These are phyloP conservation scores for Artemia sp. DNA, from an alignment of 2,888 invertebrate species.

Conservation along the genomic window DNA sequence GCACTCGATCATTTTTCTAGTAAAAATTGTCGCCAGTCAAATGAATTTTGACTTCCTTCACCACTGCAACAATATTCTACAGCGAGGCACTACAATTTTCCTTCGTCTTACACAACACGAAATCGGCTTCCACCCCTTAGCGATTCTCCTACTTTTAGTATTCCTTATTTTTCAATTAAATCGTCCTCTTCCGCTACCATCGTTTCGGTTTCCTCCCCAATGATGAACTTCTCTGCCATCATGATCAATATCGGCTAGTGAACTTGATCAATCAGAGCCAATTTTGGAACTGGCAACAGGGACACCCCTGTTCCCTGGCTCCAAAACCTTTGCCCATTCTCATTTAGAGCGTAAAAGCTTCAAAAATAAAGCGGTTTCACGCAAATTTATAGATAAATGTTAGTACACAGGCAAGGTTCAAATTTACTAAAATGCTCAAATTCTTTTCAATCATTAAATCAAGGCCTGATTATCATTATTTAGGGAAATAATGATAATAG, in stretches of 20 bases:
- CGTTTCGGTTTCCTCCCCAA: constrained; percentile 10
- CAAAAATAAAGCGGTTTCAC: constrained; percentile 8
- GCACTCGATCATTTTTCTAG: not conserved
- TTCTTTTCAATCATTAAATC: constrained; percentile 6
- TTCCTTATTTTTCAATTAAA: not conserved
- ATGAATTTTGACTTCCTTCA: constrained; percentile 3
- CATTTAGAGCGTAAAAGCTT: not conserved
- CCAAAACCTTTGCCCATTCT: constrained; percentile 3
- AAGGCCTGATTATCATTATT: not conserved
- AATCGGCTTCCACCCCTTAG: not conserved
- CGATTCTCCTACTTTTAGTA: constrained; percentile 7
- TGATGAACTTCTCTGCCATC: constrained; percentile 3
- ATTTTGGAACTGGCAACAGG: not conserved
- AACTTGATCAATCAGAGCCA: constrained; percentile 9
- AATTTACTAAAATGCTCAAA: constrained; percentile 10
- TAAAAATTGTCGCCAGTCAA: not conserved
- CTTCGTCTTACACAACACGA: constrained; percentile 2
- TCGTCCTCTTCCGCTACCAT: constrained; percentile 13
- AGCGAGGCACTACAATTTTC: constrained; percentile 7
- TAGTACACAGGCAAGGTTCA: constrained; percentile 3
- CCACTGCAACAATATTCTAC: constrained; percentile 10
- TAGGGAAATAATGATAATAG: not conserved
- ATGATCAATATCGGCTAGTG: not conserved
- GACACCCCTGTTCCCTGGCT: not conserved
- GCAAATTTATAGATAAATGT: not conserved